Percentiles rank a stretch among this genome's conserved stretches.
These are phyloP conservation scores for Chascanopsetta lugubris DNA, from an alignment of 2,113 vertebrate species.

Conservation along the genomic window DNA sequence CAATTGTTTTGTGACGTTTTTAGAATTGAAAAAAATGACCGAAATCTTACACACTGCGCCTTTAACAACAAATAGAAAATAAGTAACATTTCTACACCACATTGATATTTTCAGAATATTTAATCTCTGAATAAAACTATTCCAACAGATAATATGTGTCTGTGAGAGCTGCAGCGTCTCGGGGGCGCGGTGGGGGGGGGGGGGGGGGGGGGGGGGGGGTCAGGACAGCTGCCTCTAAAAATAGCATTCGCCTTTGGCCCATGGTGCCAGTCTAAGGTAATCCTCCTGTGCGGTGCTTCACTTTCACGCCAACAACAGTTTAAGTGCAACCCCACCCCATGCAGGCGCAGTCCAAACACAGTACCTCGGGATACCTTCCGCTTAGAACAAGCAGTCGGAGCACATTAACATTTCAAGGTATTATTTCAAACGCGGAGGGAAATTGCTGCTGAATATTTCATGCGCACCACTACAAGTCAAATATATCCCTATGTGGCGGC, in stretches of 20 bases:
- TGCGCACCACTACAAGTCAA: conserved; percentile 32
- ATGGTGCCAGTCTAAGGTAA: conserved; percentile 16
- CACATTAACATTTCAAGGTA: conserved; percentile 76
- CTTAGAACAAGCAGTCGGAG: conserved; percentile 66
- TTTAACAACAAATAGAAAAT: too few species aligned
- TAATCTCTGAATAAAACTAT: too few species aligned
- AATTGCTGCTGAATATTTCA: conserved; percentile 78
- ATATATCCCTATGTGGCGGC: conserved; percentile 47
- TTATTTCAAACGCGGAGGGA: conserved; percentile 69
- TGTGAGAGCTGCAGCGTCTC: background rate
- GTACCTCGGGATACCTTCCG: conserved; percentile 59
- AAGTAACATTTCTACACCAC: too few species aligned
- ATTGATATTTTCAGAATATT: too few species aligned
- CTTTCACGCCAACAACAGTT: conserved; percentile 56
- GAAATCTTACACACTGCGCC: too few species aligned
- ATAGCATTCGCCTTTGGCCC: conserved; percentile 45
- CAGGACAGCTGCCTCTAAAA: conserved; percentile 27
- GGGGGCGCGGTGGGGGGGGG: too few species aligned
- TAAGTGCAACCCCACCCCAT: conserved; percentile 32
- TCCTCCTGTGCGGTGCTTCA: conserved; percentile 48
- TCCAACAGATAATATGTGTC: background rate
- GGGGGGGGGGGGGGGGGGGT: too few species aligned
- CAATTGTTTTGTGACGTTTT: too few species aligned
- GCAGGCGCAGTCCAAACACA: conserved; percentile 45
- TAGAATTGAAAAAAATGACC: too few species aligned